phyloP scores from a whole-genome alignment of 2,113 vertebrate genomes.

The Dipodomys merriami region DNA sequence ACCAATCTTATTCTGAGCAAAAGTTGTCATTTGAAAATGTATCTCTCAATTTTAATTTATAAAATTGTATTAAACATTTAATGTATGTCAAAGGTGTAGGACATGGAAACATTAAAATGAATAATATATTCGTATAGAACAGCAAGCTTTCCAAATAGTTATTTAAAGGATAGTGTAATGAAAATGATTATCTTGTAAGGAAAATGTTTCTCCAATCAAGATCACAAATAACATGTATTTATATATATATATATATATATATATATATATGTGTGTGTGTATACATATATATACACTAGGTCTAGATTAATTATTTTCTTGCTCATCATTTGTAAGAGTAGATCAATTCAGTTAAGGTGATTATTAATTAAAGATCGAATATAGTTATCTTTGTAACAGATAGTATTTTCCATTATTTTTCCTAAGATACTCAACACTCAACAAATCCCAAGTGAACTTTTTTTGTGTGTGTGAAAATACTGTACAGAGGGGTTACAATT shows the following conservation, averaged over 20 bases:
- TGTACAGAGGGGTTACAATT: too few species aligned
- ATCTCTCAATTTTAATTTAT: constrained; percentile 9
- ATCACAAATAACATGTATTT: constrained; percentile 1
- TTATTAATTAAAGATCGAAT: constrained; percentile 26
- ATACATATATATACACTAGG: neutral
- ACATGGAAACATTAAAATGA: constrained; percentile 24
- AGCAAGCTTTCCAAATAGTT: constrained; percentile 20
- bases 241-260: too few species aligned
- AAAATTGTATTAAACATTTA: constrained; percentile 15
- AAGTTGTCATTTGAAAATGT: constrained; percentile 34
- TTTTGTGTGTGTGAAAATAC: neutral
- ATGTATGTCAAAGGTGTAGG: neutral
- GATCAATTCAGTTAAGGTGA: constrained; percentile 14
- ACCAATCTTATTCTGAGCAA: neutral
- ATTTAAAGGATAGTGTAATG: constrained; percentile 29
- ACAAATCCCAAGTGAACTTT: neutral
- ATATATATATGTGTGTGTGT: too few species aligned
- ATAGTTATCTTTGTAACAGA: neutral
- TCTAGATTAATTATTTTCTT: constrained; percentile 17
- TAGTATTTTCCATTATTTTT: constrained; percentile 29
- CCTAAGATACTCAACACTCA: constrained; percentile 22
- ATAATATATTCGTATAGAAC: neutral
- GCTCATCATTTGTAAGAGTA: neutral
- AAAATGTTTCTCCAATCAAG: neutral
- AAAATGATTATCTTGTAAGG: constrained; percentile 41